Evolutionary conservation across 2,113 vertebrate genomes (phyloP).

Genomic region (Cephalopterus ornatus): DNA sequence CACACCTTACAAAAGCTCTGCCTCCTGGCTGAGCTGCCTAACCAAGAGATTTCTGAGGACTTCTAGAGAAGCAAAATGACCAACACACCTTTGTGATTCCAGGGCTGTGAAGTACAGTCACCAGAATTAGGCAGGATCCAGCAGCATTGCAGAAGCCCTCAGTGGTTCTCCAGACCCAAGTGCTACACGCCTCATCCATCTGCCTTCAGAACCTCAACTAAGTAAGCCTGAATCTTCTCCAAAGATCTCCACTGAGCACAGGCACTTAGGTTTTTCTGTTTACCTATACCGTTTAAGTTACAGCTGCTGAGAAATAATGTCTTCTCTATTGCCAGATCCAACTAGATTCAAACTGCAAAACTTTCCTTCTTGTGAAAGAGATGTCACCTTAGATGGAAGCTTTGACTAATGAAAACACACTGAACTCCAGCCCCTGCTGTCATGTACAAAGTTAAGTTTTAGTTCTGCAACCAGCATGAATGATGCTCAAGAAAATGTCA

Average conservation of each 20-base stretch:
- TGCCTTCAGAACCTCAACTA: not conserved
- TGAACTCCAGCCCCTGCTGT: not conserved
- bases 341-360: not conserved
- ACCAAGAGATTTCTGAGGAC: not conserved
- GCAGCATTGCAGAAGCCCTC: not conserved
- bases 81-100: accelerated
- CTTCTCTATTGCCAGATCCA: not conserved
- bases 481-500: not conserved
- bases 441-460: not conserved
- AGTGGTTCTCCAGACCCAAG: not conserved
- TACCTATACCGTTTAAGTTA: not conserved
- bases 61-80: not conserved
- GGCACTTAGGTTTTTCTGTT: not conserved
- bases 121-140: not conserved
- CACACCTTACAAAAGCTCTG: not conserved
- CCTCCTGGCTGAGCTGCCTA: not conserved
- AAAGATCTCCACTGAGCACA: not conserved
- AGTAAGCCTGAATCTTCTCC: not conserved
- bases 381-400: not conserved
- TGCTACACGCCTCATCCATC: not conserved
- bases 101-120: not conserved
- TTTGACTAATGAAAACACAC: not conserved
- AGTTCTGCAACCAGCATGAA: not conserved
- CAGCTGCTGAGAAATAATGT: not conserved
- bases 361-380: not conserved